These are phyloP conservation scores for Phalacrocorax brasilianus DNA, from an alignment of 2,113 vertebrate species.

Conservation along the genomic window DNA sequence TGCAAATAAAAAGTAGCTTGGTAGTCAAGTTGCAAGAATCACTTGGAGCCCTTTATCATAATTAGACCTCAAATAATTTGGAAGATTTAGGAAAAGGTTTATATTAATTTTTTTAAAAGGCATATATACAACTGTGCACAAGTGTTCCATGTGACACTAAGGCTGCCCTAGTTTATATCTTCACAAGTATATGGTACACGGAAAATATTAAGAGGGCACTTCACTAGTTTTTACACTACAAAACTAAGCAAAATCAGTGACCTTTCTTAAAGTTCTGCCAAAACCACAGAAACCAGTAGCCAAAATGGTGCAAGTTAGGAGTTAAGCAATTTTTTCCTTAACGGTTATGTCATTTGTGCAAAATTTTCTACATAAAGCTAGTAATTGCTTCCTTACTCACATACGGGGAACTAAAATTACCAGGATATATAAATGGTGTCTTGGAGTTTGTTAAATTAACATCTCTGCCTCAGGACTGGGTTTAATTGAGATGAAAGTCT, in stretches of 20 bases:
- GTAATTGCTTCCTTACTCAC: constrained; percentile 70
- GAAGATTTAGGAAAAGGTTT: background rate
- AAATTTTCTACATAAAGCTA: constrained; percentile 70
- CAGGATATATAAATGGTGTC: constrained; percentile 61
- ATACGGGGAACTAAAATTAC: constrained; percentile 60
- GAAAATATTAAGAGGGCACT: background rate
- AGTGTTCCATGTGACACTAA: background rate
- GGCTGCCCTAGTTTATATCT: constrained; percentile 4
- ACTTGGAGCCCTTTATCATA: background rate
- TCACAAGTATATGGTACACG: background rate
- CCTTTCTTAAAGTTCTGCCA: constrained; percentile 28
- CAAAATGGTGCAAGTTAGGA: constrained; percentile 30
- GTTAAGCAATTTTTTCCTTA: constrained; percentile 50
- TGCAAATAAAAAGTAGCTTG: background rate
- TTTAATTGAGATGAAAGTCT: constrained; percentile 68
- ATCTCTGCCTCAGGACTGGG: constrained; percentile 63
- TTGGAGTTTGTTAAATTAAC: constrained; percentile 74
- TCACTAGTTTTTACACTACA: constrained; percentile 49
- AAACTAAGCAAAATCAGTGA: background rate
- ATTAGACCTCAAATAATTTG: background rate
- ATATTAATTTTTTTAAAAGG: background rate
- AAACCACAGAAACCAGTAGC: constrained; percentile 50
- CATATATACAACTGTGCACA: background rate
- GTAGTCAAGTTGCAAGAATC: background rate
- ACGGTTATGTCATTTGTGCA: constrained; percentile 63